A percentile compares a stretch with the other conserved stretches of the same genome.
Evolutionary conservation across 2,113 vertebrate species (phyloP).

Genomic region (Chaenocephalus aceratus): DNA sequence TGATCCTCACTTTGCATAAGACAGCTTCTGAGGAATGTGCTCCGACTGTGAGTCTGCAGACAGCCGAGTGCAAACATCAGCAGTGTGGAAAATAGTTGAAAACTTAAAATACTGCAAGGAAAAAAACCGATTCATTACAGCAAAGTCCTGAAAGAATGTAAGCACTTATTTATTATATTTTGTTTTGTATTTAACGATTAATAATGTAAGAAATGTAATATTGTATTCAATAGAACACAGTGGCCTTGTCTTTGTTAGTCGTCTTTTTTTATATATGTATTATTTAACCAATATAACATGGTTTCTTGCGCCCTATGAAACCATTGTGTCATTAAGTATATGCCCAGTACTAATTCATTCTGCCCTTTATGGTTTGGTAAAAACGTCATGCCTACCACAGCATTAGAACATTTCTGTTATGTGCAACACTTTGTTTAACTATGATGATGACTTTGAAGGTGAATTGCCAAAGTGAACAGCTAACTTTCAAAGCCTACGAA

Average conservation of each 20-base stretch:
- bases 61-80: neutral
- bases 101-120: constrained; percentile 3
- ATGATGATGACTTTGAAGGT: neutral
- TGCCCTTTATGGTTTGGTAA: neutral
- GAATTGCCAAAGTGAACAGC: constrained; percentile 29
- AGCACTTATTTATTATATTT: neutral
- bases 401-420: neutral
- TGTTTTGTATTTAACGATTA: constrained; percentile 1
- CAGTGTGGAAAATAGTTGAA: neutral
- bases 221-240: constrained; percentile 6
- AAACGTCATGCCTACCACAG: constrained; percentile 9
- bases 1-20: constrained; percentile 19
- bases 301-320: neutral
- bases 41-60: constrained; percentile 10
- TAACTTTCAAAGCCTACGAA: neutral
- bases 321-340: neutral
- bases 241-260: constrained; percentile 20
- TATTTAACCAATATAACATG: neutral
- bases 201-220: constrained; percentile 5
- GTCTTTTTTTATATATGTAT: constrained; percentile 6
- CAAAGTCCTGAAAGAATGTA: neutral
- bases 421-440: neutral
- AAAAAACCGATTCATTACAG: neutral
- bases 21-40: neutral
- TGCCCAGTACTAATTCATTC: neutral